A percentile compares a stretch with the other conserved stretches of the same genome.
Conservation (phyloP, 2,888 invertebrate species). For the Celastrina argiolus region DNA sequence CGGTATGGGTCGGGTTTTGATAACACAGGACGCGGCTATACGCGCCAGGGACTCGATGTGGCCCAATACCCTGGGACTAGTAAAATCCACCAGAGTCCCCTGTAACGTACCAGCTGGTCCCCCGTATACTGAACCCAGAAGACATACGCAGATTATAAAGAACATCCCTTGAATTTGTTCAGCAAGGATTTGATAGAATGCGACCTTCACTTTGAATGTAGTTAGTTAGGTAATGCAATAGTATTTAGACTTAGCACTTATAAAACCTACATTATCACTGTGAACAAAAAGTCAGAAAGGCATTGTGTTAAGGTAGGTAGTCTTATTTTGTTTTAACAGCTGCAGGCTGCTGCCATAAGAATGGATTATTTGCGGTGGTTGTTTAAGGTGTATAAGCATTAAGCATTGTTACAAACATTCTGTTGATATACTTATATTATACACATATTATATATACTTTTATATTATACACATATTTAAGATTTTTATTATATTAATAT, state of each 20-base stretch:
- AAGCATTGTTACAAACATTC: too few relatives aligned
- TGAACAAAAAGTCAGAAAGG: not conserved
- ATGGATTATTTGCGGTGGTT: too few relatives aligned
- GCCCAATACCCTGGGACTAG: constrained; percentile 63
- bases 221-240: too few relatives aligned
- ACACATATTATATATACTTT: too few relatives aligned
- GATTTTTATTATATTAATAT: too few relatives aligned
- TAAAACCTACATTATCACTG: too few relatives aligned
- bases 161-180: constrained; percentile 32
- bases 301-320: not conserved
- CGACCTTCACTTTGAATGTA: not conserved
- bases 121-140: constrained; percentile 38
- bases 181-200: not conserved
- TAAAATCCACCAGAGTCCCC: constrained; percentile 63
- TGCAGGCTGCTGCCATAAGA: too few relatives aligned
- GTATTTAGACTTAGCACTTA: not conserved
- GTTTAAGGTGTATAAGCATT: too few relatives aligned
- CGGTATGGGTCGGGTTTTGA: constrained; percentile 64
- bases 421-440: too few relatives aligned
- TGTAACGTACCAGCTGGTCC: constrained; percentile 37
- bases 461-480: too few relatives aligned
- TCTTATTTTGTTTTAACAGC: constrained; percentile 12
- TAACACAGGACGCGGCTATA: constrained; percentile 67
- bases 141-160: constrained; percentile 34
- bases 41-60: constrained; percentile 66